Percentiles rank a stretch among this genome's conserved stretches.
These are phyloP conservation scores for Agonopterix arenella DNA, from an alignment of 2,888 invertebrate genomes.

Conservation along the genomic window DNA sequence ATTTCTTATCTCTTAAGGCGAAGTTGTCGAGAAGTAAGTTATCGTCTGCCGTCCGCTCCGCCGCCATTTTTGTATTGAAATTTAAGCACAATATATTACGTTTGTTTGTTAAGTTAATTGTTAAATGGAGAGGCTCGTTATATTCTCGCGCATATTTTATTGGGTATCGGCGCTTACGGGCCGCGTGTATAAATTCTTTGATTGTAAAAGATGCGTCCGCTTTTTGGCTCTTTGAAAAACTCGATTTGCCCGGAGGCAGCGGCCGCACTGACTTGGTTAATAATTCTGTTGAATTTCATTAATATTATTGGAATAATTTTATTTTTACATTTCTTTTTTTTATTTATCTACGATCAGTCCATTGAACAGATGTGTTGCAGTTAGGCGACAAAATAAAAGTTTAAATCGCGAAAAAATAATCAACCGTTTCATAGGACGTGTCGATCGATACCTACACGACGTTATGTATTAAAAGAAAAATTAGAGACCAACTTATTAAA, in stretches of 20 bases:
- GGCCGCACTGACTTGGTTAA: conserved; percentile 23
- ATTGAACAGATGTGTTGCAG: too few relatives aligned
- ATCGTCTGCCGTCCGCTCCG: conserved; percentile 36
- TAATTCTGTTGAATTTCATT: conserved; percentile 42
- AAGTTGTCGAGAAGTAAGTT: conserved; percentile 35
- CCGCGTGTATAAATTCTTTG: conserved; percentile 53
- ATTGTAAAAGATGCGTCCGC: conserved; percentile 69
- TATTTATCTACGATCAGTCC: too few relatives aligned
- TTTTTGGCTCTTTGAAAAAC: conserved; percentile 34
- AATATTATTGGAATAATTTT: conserved; percentile 7
- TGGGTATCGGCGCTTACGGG: conserved; percentile 43
- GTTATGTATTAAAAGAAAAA: too few relatives aligned
- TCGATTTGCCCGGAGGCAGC: conserved; percentile 25
- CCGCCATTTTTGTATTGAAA: conserved; percentile 68
- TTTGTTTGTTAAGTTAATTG: conserved; percentile 78
- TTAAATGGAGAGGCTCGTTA: conserved; percentile 71
- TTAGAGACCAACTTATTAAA: too few relatives aligned
- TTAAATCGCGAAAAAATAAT: too few relatives aligned
- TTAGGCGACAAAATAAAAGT: too few relatives aligned
- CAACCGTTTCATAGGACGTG: too few relatives aligned
- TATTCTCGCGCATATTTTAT: conserved; percentile 62
- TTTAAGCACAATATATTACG: conserved; percentile 74
- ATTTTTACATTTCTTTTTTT: too few relatives aligned
- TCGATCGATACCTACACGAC: too few relatives aligned
- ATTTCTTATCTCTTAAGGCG: conserved; percentile 29